Evolutionary conservation across 2,113 vertebrate species (phyloP), one percentile per base, ranked within the genome.

Genomic region (Anoplopoma fimbria): DNA sequence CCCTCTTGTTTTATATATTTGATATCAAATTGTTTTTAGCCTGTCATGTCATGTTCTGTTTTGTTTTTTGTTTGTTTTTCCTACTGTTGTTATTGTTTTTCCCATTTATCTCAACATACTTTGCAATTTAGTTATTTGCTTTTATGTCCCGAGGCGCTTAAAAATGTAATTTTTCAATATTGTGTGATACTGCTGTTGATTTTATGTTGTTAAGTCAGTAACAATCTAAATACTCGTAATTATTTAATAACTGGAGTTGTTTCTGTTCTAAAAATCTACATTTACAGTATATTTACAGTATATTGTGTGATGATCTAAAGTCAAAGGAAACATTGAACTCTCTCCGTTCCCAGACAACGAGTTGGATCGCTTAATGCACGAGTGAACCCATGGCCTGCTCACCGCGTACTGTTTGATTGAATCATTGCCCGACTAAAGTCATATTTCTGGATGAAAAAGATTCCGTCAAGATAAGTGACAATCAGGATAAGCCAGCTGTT

Each of bases 401-500:
- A 14, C 79, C 38, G 57, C 72, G 27, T 67, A 51, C 31, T 79
- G 77, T 75, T 82, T 78, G 81, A 57, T 51, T 83, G 70, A 93
- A 82, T 90, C 79, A 69, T 80, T 78, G 81, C 72, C 72, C 3
- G 12, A 83, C 36, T 25, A 67, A 77, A 75, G 38, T 77, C 75
- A 40, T 60, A 71, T 82, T 84, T 80, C 72, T 29, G 33, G 38
- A 69, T 82, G 76, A 85, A 79, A 81, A 47, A 40, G 83, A 31
- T 90, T 67, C 55, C 1, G 55, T 79, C 64, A 34, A 29, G 88
- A 80, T 77, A 77, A 80, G 79, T 1, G 27, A 27, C 13, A 3
- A 6, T 47, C 40, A 8, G 9, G 45, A 70, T 55, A 7, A 1
- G 84, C 83, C 90, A 88, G 64, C 31, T 85, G 91, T 87, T 91